These are phyloP conservation scores for Montipora cactus DNA, from an alignment of 64 coral and sea anemone species.

Conservation along the genomic window DNA sequence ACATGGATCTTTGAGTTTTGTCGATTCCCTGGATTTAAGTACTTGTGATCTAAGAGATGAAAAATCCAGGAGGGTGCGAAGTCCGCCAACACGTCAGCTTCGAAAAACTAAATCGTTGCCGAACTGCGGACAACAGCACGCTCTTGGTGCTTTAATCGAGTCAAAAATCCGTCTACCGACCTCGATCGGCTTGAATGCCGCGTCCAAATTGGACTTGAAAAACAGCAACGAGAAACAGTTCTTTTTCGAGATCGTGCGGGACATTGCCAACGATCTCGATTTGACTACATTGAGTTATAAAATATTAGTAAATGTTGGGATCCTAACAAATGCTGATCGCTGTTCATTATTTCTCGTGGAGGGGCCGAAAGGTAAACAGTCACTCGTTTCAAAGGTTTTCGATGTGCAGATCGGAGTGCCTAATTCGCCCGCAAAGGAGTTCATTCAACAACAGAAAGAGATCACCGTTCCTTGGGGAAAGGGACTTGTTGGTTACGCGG, in stretches of 20 bases:
- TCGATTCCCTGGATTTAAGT: constrained; percentile 88
- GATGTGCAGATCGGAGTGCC: constrained; percentile 88
- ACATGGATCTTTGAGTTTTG: constrained; percentile 79
- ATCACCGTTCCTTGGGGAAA: constrained; percentile 96
- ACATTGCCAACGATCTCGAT: constrained; percentile 99
- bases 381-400: constrained; percentile 98
- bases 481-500: constrained; percentile 95
- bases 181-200: constrained; percentile 86
- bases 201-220: constrained; percentile 92
- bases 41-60: constrained; percentile 85
- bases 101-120: constrained; percentile 97
- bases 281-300: constrained; percentile 98
- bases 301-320: constrained; percentile 99
- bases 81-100: constrained; percentile 77
- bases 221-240: constrained; percentile 97
- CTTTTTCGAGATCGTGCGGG: constrained; percentile 99
- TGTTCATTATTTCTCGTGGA: constrained; percentile 99
- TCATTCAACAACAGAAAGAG: constrained; percentile 87
- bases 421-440: constrained; percentile 81
- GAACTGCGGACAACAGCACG: constrained; percentile 92
- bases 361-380: constrained; percentile 94
- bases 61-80: constrained; percentile 70
- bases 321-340: constrained; percentile 98
- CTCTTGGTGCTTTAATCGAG: constrained; percentile 92
- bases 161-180: constrained; percentile 97